Evolutionary conservation across 2,113 vertebrate genomes (phyloP).

Genomic region (Coreoperca whiteheadi): DNA sequence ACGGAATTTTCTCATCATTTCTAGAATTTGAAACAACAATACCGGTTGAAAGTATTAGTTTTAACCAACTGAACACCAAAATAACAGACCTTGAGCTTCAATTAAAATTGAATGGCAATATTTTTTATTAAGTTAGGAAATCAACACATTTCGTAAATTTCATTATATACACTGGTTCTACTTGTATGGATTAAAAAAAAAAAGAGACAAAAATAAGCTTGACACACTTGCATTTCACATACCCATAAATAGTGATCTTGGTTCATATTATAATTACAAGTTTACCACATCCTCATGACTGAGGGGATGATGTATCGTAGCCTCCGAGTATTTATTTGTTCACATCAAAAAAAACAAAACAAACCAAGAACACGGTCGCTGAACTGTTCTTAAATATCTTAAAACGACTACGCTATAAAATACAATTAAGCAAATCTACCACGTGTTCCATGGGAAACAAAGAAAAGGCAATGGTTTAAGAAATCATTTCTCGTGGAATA

Average conservation of each 20-base stretch:
- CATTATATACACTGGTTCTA: conserved; percentile 74
- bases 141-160: conserved; percentile 78
- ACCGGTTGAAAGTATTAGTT: background rate
- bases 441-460: conserved; percentile 82
- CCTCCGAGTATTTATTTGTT: conserved; percentile 56
- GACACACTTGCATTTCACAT: conserved; percentile 65
- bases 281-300: conserved; percentile 22
- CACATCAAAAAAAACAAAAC: conserved; percentile 29
- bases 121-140: conserved; percentile 82
- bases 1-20: background rate
- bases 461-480: conserved; percentile 78
- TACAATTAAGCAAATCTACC: conserved; percentile 67
- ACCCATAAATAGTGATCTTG: conserved; percentile 67
- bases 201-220: conserved; percentile 66
- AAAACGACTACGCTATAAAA: conserved; percentile 64
- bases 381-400: conserved; percentile 56
- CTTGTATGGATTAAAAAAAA: conserved; percentile 69
- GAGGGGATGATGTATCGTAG: conserved; percentile 46
- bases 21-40: background rate
- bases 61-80: background rate
- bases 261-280: conserved; percentile 61
- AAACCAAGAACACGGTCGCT: conserved; percentile 43
- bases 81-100: background rate
- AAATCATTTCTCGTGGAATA: conserved; percentile 74
- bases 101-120: conserved; percentile 70